Evolutionary conservation across 2,888 invertebrate genomes (phyloP).

Genomic region (Incurvaria masculella): DNA sequence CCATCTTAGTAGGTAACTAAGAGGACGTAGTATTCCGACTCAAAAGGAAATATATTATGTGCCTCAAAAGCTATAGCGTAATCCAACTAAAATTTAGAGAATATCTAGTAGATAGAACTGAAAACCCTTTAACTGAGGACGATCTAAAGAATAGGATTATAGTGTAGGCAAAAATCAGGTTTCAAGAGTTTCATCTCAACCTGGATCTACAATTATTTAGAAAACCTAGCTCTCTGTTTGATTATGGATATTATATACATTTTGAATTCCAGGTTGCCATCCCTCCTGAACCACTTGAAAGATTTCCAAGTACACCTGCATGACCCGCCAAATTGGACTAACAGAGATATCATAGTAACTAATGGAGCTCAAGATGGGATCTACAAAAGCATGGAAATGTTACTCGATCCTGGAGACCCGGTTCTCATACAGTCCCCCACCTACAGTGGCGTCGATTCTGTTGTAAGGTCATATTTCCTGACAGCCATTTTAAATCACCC

Average conservation of each 20-base stretch:
- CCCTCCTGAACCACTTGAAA: conserved; percentile 57
- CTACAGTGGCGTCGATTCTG: conserved; percentile 66
- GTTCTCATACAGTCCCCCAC: conserved; percentile 67
- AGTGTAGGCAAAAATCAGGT: neutral
- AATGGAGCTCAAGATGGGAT: conserved; percentile 78
- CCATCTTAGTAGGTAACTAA: too few relatives aligned
- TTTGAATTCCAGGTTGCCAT: conserved; percentile 42
- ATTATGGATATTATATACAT: too few relatives aligned
- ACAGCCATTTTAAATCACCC: too few relatives aligned
- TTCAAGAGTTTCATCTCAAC: neutral
- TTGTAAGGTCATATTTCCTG: conserved; percentile 52
- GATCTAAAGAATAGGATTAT: neutral
- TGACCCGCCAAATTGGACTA: conserved; percentile 60
- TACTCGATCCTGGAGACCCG: conserved; percentile 66
- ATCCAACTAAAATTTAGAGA: too few relatives aligned
- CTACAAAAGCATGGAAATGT: conserved; percentile 69
- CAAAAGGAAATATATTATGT: too few relatives aligned
- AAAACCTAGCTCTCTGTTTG: too few relatives aligned
- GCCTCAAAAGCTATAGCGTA: too few relatives aligned
- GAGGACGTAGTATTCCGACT: too few relatives aligned
- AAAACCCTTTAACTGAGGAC: neutral
- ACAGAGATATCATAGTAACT: conserved; percentile 63
- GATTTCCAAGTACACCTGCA: conserved; percentile 63
- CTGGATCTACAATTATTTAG: too few relatives aligned
- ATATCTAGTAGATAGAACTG: too few relatives aligned